phyloP scores from a whole-genome alignment of 2,113 vertebrate genomes.

The Platysteira castanea region DNA sequence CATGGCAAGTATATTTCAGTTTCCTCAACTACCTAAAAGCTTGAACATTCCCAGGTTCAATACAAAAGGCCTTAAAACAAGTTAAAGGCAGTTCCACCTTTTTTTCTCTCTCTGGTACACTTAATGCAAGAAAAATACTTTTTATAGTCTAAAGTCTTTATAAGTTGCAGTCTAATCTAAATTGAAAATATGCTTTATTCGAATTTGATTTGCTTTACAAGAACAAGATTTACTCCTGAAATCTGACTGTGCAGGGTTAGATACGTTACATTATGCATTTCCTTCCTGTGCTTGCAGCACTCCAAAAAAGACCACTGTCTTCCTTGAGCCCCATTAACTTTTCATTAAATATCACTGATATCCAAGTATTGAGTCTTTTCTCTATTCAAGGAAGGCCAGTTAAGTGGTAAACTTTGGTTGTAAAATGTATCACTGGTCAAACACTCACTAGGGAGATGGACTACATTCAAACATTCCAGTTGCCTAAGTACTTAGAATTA shows the following conservation, averaged over 20 bases:
- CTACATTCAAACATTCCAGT: not conserved
- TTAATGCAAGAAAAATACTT: not conserved
- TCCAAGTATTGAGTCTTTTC: not conserved
- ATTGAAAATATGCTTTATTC: not conserved
- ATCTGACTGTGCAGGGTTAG: not conserved
- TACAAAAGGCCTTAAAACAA: not conserved
- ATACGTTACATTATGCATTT: rapidly evolving
- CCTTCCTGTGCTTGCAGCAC: not conserved
- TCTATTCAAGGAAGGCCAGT: not conserved
- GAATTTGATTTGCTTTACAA: not conserved
- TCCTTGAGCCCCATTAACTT: not conserved
- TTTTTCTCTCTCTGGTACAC: not conserved
- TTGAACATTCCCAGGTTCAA: not conserved
- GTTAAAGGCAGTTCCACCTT: not conserved
- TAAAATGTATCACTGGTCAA: not conserved
- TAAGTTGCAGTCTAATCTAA: not conserved
- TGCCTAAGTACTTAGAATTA: not conserved
- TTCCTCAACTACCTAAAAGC: not conserved
- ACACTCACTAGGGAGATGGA: not conserved
- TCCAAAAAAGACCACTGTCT: not conserved
- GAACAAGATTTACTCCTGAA: not conserved
- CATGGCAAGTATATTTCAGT: not conserved
- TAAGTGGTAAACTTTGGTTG: not conserved
- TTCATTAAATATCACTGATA: not conserved
- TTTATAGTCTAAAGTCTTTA: not conserved